These are phyloP conservation scores for Phymorhynchus buccinoides DNA, from an alignment of 1,140 invertebrate species.

Conservation along the genomic window DNA sequence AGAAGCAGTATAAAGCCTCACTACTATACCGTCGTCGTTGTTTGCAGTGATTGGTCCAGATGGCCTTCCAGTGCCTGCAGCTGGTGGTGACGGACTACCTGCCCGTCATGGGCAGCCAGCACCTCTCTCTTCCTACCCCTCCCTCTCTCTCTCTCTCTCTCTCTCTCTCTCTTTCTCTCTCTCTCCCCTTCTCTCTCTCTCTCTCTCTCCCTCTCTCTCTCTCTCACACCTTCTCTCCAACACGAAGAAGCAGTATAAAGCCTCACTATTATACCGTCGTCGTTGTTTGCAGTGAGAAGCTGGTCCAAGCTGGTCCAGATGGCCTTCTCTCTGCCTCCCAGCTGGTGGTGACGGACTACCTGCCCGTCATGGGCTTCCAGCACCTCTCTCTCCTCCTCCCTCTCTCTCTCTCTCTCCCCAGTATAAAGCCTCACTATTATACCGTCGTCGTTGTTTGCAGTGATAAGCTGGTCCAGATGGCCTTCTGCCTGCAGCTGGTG, in stretches of 20 bases:
- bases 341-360: constrained; percentile 95
- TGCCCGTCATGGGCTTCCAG: constrained; percentile 88
- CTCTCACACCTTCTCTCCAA: not conserved
- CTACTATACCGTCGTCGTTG: too few relatives aligned
- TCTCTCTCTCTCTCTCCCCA: not conserved
- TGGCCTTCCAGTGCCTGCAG: constrained; percentile 96
- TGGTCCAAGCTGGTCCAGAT: constrained; percentile 93
- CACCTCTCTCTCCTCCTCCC: constrained; percentile 77
- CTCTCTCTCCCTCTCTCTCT: too few relatives aligned
- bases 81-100: constrained; percentile 97
- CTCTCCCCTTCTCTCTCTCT: not conserved
- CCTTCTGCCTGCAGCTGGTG: constrained; percentile 96
- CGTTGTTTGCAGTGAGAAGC: constrained; percentile 80
- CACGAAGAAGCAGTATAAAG: too few relatives aligned
- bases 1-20: too few relatives aligned
- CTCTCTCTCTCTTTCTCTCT: not conserved
- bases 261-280: too few relatives aligned
- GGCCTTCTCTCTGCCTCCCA: constrained; percentile 97
- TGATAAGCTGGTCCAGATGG: constrained; percentile 93
- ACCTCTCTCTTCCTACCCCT: constrained; percentile 77
- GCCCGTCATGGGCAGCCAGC: constrained; percentile 88
- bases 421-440: too few relatives aligned
- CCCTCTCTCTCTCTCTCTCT: not conserved
- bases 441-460: constrained; percentile 74
- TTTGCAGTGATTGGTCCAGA: constrained; percentile 87